Base-by-base conservation (phyloP, 2,113 vertebrate genomes). In the Megaceryle maxima region DNA sequence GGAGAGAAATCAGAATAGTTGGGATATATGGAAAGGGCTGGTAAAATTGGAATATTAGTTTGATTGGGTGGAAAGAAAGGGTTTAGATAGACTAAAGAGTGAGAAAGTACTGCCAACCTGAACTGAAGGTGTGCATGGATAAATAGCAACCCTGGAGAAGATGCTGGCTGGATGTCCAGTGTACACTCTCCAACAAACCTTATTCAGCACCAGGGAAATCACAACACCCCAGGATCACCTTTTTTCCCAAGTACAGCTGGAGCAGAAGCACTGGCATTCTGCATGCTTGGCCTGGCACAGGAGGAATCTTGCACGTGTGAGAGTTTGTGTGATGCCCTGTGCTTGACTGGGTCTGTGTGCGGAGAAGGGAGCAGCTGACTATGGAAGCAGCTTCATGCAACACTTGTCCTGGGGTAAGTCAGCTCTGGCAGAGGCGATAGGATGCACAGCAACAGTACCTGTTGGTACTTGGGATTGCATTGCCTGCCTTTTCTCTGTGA, bases 321-420 rank as follows among this genome's bases (percentile, higher is more conserved):
- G 73, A 19, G 17, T 24, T 20, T 31, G 26, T 31, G 16, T 26
- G 64, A 69, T 2, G 4, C 14, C 15, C 48, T 1, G 10, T 28
- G 29, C 18, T 16, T 5, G 12, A 18, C 57, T 19, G 22, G 3
- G 37, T 21, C 3, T 1, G 0, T 10, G 48, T 44, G 48, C 33
- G 28, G n/a, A 5, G 19, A 10, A n/a, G 22, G 22, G 22, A 79
- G 28, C 39, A 56, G 28, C 31, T 37, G 63, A 51, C 46, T 22
- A 13, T 37, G 64, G 64, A 46, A 69, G 33, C 13, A 55, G 46
- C 15, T 64, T 33, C 1, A 0, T 11, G 76, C 28, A 56, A 16
- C 19, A 5, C 57, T 56, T 48, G 41, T 56, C 41, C 57, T n/a
- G 48, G 56, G 15, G 10, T 21, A 26, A 25, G 12, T 6, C 25